Evolutionary conservation across 2,797 vertebrate genomes (phyloP).

Genomic region (Muraenolepis orangiensis): DNA sequence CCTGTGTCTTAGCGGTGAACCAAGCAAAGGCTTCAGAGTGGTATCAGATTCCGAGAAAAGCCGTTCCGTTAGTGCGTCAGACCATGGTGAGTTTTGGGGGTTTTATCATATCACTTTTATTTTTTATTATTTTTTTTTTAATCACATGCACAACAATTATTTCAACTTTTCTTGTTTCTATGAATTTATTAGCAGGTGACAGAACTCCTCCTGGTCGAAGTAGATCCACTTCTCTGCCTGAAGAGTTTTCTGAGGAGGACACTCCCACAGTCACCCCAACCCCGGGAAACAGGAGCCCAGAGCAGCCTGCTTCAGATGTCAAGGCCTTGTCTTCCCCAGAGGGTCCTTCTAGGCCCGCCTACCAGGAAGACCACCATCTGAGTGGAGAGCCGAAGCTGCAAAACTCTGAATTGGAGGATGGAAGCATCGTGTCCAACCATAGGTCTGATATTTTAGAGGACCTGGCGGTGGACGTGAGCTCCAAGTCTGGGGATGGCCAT

Average conservation of each 20-base stretch:
- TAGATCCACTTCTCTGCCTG: conserved; percentile 48
- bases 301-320: conserved; percentile 53
- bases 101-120: not conserved
- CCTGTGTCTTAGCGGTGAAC: conserved; percentile 71
- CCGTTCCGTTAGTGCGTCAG: conserved; percentile 67
- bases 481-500: conserved; percentile 53
- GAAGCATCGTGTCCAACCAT: conserved; percentile 40
- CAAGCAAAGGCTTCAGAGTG: conserved; percentile 73
- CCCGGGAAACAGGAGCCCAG: conserved; percentile 60
- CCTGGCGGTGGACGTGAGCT: conserved; percentile 65
- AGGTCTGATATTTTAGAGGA: conserved; percentile 78
- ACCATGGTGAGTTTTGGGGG: conserved; percentile 59
- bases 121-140: not conserved
- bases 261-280: conserved; percentile 65
- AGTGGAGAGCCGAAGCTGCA: conserved; percentile 32
- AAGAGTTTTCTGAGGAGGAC: conserved; percentile 61
- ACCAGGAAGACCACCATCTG: conserved; percentile 31
- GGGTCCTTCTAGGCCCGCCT: conserved; percentile 48
- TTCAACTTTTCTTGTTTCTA: not conserved
- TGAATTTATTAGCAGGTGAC: conserved; percentile 42
- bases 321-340: conserved; percentile 53
- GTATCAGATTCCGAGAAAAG: conserved; percentile 73
- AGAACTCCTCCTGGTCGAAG: conserved; percentile 32
- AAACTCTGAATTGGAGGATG: conserved; percentile 44
- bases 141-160: not conserved